Evolutionary conservation across 2,888 invertebrate genomes (phyloP).

Genomic region (Drymonia ruficornis): DNA sequence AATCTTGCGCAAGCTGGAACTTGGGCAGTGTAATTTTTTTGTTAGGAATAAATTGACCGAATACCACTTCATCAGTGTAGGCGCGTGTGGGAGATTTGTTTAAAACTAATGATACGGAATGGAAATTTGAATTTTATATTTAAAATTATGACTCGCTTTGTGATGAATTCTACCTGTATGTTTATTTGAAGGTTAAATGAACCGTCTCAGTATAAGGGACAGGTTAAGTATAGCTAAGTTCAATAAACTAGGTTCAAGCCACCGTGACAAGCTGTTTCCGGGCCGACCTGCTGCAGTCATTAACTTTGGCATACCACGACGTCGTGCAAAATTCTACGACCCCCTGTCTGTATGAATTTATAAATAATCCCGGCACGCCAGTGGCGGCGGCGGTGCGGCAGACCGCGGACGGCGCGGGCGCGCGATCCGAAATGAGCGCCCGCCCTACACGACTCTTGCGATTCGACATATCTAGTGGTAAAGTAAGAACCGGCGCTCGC

Average conservation of each 20-base stretch:
- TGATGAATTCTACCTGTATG: conserved; percentile 3
- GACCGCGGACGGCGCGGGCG: conserved; percentile 85
- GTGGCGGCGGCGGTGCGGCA: conserved; percentile 82
- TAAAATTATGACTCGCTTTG: conserved; percentile 1
- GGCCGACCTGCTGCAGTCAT: conserved; percentile 67
- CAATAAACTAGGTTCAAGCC: conserved; percentile 6
- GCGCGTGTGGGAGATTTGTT: conserved; percentile 3
- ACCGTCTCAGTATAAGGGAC: not conserved
- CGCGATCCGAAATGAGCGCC: conserved; percentile 68
- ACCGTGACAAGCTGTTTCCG: conserved; percentile 57
- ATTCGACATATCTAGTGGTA: conserved; percentile 45
- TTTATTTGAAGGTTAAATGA: not conserved
- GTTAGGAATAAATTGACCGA: conserved; percentile 32
- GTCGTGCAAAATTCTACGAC: conserved; percentile 82
- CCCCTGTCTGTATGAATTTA: conserved; percentile 82
- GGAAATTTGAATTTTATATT: conserved; percentile 3
- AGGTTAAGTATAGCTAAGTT: not conserved
- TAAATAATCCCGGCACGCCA: conserved; percentile 82
- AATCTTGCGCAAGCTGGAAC: conserved; percentile 49
- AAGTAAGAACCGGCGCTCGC: conserved; percentile 22
- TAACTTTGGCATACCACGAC: conserved; percentile 70
- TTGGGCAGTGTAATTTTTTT: conserved; percentile 25
- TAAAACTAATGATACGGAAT: not conserved
- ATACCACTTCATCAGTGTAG: conserved; percentile 13
- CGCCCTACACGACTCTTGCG: conserved; percentile 72